These are phyloP conservation scores for Monodelphis domestica DNA, from an alignment of 2,797 vertebrate species.

Conservation along the genomic window DNA sequence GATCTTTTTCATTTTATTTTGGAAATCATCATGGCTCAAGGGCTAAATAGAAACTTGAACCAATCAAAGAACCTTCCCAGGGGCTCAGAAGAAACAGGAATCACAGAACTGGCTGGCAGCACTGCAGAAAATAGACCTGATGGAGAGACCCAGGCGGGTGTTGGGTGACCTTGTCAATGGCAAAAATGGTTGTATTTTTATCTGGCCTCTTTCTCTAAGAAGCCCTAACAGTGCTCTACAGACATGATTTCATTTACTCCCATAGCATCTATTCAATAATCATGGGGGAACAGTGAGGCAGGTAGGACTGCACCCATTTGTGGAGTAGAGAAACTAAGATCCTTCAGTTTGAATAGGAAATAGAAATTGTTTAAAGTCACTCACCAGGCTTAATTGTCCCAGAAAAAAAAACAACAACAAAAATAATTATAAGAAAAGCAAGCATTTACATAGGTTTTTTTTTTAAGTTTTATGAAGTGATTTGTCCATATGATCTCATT, in stretches of 20 bases:
- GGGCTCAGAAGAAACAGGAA: conserved; percentile 44
- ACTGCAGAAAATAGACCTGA: conserved; percentile 27
- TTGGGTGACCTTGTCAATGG: conserved; percentile 33
- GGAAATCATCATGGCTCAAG: conserved; percentile 50
- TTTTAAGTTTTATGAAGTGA: neutral
- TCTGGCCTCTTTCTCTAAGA: neutral
- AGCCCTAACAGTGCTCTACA: neutral
- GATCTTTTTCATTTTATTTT: conserved; percentile 49
- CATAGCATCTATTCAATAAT: neutral
- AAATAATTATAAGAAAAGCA: neutral
- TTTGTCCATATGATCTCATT: neutral
- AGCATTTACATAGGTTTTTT: neutral
- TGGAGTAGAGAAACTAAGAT: neutral
- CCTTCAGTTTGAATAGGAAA: neutral
- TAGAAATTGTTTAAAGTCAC: neutral
- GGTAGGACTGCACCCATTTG: neutral
- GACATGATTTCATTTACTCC: neutral
- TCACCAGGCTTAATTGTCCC: neutral
- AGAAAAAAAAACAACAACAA: neutral
- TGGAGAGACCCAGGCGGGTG: neutral
- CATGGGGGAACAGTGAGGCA: neutral
- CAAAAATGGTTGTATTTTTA: neutral
- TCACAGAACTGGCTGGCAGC: conserved; percentile 35
- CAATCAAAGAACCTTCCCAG: conserved; percentile 43
- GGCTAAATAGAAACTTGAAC: conserved; percentile 54